Conservation (phyloP, 2,797 vertebrate genomes). For the Valencia hispanica region DNA sequence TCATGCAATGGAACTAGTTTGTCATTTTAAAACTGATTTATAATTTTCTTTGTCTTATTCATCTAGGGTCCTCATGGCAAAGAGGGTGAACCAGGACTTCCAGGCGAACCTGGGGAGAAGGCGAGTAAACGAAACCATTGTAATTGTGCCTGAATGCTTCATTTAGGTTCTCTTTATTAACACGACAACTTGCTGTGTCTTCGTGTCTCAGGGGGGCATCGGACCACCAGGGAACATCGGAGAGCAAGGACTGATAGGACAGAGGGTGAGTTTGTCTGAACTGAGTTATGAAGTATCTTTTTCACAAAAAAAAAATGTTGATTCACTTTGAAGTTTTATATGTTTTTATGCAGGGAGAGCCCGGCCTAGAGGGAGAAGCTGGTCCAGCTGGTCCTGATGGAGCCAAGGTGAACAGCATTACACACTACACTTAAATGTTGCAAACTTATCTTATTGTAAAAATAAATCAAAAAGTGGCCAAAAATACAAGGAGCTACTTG, state of each 20-base stretch:
- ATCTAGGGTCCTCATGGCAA: conserved; percentile 82
- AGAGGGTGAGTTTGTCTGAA: conserved; percentile 82
- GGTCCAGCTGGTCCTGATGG: conserved; percentile 89
- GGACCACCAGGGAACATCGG: conserved; percentile 88
- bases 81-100: conserved; percentile 76
- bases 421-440: not conserved
- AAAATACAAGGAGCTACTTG: not conserved
- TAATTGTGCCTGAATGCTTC: not conserved
- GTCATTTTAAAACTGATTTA: conserved; percentile 21
- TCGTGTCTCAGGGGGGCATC: conserved; percentile 84
- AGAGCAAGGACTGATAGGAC: conserved; percentile 91
- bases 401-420: conserved; percentile 83
- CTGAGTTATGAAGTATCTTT: conserved; percentile 5
- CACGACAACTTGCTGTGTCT: conserved; percentile 10
- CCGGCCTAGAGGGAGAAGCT: conserved; percentile 91
- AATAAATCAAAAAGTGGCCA: not conserved
- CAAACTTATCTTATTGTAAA: not conserved
- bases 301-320: not conserved
- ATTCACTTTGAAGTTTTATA: conserved; percentile 17
- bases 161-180: not conserved
- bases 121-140: conserved; percentile 72
- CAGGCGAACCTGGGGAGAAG: conserved; percentile 89
- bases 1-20: conserved; percentile 4
- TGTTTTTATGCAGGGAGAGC: conserved; percentile 85
- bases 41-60: conserved; percentile 18